Base-by-base conservation (phyloP, 2,797 vertebrate species). In the Clarias laeviceps region DNA sequence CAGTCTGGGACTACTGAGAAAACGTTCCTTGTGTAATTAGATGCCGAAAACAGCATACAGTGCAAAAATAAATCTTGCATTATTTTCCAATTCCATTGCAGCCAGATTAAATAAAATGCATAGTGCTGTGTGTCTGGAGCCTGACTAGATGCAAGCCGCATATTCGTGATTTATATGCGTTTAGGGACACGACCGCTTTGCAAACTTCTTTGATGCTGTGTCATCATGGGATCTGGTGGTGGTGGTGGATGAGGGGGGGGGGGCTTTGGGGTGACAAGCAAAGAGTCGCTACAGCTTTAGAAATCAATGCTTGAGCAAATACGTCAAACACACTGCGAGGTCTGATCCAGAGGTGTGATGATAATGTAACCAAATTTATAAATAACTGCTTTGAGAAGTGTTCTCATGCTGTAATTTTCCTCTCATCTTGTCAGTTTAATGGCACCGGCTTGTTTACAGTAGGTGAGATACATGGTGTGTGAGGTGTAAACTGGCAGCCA, bases 401-500 rank as follows among this genome's bases (percentile, higher is more conserved):
- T 81, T 89, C 84, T 88, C 89, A 89, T 87, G 85, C 85, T 22
- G 73, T 87, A 88, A 89, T 85, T 82, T 88, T 88, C 87, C 70
- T 64, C 82, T 83, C 85, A 72, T 87, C 86, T 88, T 89, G 90
- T 89, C 91, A 89, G 82, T 68, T 77, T 86, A 89, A 90, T 88
- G 88, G 88, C 27, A 57, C 86, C 88, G 86, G 87, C 82, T 86
- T 89, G 90, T 90, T 88, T 90, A 89, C 87, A 86, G 86, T 88
- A 88, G 88, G 81, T 76, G 89, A 95, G 94, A 95, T 92, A 91
- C 93, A 95, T 93, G 91, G 90, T 90, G 88, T 74, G 87, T 91
- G 91, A 90, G 92, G 91, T 87, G 88, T 88, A 91, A 93, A 94
- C 93, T 94, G 94, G 92, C 94, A 95, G 92, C 90, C 91, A 88